Conservation (phyloP, 1,140 invertebrate genomes). For the Sarcophaga bullata region DNA sequence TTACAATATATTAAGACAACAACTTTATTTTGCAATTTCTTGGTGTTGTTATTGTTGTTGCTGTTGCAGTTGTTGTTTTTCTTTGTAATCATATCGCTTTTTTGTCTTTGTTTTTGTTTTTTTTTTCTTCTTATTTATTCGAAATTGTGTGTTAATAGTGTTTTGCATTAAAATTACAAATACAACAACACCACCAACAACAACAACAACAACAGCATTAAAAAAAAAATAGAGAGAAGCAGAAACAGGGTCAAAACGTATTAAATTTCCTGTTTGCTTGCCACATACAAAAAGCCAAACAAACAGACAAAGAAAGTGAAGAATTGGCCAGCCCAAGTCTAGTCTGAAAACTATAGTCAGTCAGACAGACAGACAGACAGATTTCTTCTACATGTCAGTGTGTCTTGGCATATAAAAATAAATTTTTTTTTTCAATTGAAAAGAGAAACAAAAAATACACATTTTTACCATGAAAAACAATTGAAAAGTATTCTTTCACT, state of each 20-base stretch:
- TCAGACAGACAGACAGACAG: no score
- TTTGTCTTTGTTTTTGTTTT: neutral
- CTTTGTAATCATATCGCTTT: neutral
- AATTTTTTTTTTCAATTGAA: no score
- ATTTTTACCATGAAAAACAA: neutral
- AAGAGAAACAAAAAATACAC: neutral
- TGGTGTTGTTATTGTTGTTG: neutral
- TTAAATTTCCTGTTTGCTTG: conserved; percentile 24
- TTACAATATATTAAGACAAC: neutral
- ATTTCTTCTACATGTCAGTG: neutral
- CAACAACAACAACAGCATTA: neutral
- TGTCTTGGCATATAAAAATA: neutral
- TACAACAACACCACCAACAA: neutral
- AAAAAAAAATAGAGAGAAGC: neutral
- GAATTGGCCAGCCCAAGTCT: conserved; percentile 19
- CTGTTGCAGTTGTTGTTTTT: neutral
- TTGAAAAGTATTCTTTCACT: neutral
- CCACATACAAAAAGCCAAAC: neutral
- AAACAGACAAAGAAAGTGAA: conserved; percentile 31
- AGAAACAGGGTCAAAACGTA: conserved; percentile 25
- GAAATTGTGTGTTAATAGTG: conserved; percentile 10
- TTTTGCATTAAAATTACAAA: conserved; percentile 1
- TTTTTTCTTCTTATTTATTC: neutral
- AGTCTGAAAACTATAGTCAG: conserved; percentile 1
- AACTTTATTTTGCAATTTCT: neutral